Percentiles rank a stretch among this genome's conserved stretches.
phyloP scores from a whole-genome alignment of 1,140 invertebrate species.

The Nebria ingens region DNA sequence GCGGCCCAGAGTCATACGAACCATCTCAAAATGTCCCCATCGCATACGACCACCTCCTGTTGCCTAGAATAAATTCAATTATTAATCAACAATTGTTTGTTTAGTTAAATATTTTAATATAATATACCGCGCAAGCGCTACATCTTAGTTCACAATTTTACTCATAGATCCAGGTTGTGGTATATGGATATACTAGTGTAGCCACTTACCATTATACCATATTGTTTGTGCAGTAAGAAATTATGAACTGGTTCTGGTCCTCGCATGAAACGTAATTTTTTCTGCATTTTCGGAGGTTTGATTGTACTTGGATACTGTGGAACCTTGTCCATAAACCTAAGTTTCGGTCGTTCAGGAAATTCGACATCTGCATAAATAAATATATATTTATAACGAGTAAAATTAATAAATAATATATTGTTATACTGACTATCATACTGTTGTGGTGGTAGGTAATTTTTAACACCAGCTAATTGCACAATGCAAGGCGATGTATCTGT shows the following conservation, averaged over 20 bases:
- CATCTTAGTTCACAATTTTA: not conserved
- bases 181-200: conserved; percentile 8
- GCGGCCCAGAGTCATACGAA: conserved; percentile 62
- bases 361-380: conserved; percentile 62
- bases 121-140: not conserved
- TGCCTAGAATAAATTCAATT: conserved; percentile 61
- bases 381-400: conserved; percentile 10
- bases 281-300: conserved; percentile 73
- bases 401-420: conserved; percentile 15
- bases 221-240: conserved; percentile 76
- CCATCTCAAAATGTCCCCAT: conserved; percentile 78
- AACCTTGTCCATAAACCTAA: conserved; percentile 57
- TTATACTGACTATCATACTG: conserved; percentile 44
- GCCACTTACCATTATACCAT: conserved; percentile 71
- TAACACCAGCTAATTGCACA: conserved; percentile 42
- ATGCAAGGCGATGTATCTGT: conserved; percentile 25
- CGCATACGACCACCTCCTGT: conserved; percentile 70
- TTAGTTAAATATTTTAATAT: conserved; percentile 1
- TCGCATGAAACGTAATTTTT: conserved; percentile 68
- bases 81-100: conserved; percentile 12
- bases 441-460: conserved; percentile 48
- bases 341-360: conserved; percentile 57
- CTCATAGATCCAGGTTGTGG: conserved; percentile 5
- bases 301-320: conserved; percentile 54
- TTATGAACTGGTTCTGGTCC: conserved; percentile 83